Evolutionary conservation across 1,140 invertebrate species (phyloP), one percentile per base, ranked within the genome.

Genomic region (Helicoverpa zea): DNA sequence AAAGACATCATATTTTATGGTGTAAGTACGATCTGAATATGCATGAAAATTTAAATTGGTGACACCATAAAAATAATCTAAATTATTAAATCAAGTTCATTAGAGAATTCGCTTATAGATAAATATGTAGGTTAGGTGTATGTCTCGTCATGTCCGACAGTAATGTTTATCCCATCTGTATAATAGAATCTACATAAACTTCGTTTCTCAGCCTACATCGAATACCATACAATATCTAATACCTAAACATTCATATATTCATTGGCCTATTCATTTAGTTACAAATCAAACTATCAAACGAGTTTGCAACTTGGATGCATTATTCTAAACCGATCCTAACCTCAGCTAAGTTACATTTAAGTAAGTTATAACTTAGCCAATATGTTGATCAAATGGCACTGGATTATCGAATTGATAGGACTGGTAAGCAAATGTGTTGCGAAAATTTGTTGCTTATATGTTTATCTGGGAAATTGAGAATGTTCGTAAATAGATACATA

Each of bases 351-450:
- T 59, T 59, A 61, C 18, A 61, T 23, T 13, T 58, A 59, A 59
- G 56, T 23, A 23, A 23, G 35, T 43, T 61, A 61, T 61, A 61
- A 13, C 58, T 29, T 61, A 10, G 58, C 58, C 11, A 61, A 23
- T 61, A 59, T 61, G 58, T 61, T 61, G 58, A 61, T 61, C 58
- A 61, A 61, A 61, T 12, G 12, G 58, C 23, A n/a, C 58, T 59
- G 10, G 58, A 3, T 59, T 59, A 61, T 30, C 0, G 13, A 61
- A 61, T 61, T 61, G 23, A 61, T 61, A 61, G 58, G 58, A 61
- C 58, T 30, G 23, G 58, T 61, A 61, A 61, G 58, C 29, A 29
- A 61, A 61, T 61, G 23, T 61, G 58, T 30, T 61, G 23, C 58
- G 58, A 61, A 61, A 61, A 29, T 61, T 61, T 2, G 0, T 3